Base-by-base conservation (phyloP, 2,888 invertebrate species). In the Andricus quercusramuli region DNA sequence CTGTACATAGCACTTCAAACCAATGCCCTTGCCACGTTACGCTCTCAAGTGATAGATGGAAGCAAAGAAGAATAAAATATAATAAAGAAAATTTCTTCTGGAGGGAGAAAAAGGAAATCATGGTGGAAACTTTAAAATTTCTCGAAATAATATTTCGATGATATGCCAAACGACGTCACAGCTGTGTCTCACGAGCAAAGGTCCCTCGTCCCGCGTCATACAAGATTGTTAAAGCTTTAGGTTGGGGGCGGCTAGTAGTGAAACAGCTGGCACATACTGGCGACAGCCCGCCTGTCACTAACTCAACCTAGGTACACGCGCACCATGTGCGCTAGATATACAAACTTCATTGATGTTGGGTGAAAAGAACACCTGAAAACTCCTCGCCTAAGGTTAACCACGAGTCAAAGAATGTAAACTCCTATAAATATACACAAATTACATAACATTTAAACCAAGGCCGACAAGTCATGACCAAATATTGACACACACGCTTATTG, bases 281-380 rank as follows among this genome's bases (percentile, higher is more conserved):
- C 79, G 83, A 84, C 89, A 91, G 70, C 70, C 90, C 90, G 91
- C 90, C 89, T 90, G 89, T 92, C 92, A 91, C 91, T 91, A 92
- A 92, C 91, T 92, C 91, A 91, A 90, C 89, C 90, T 89, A 89
- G 89, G 79, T 84, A 85, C 89, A 91, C 83, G 79, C 88, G 90
- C 92, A 90, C 91, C 92, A 90, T 90, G 90, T 92, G 91, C 90
- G 86, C 90, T 87, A 90, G 90, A 91, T 91, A 51, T 74, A 92
- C 92, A 92, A 92, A 92, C 91, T 91, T 91, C 92, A 92, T 92
- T 91, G 92, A 91, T 91, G 92, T 91, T 89, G 90, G 85, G 78
- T 80, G 81, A 81, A 83, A 84, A 84, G 82, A 81, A 83, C 80
- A 78, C 79, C 82, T 66, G 78, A 70, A 32, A 62, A 20, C 20